Conservation (phyloP, 2,113 vertebrate species). For the Zootoca vivipara region DNA sequence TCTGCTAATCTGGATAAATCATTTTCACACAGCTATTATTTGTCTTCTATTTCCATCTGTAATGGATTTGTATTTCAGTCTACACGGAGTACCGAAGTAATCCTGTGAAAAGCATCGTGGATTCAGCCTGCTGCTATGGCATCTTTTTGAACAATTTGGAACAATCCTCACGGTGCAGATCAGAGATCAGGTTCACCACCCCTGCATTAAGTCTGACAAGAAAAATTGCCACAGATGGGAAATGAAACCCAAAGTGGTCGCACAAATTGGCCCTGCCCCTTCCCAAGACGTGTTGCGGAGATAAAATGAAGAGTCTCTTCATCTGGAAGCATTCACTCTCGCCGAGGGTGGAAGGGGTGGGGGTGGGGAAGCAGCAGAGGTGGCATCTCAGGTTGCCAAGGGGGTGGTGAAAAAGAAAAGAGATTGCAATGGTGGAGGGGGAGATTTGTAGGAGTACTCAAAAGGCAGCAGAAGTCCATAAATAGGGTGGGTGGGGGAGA, state of each 20-base stretch:
- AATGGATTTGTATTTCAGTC: neutral
- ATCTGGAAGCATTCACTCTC: conserved; percentile 6
- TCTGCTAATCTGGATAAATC: neutral
- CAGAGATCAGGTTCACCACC: neutral
- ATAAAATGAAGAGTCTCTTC: neutral
- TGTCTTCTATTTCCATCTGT: neutral
- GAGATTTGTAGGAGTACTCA: neutral
- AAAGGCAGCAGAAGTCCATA: too few relatives aligned
- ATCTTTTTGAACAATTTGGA: neutral
- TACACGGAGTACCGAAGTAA: neutral
- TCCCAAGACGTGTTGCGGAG: neutral
- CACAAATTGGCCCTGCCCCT: neutral
- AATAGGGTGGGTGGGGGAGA: neutral
- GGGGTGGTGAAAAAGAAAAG: neutral
- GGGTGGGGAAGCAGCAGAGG: neutral
- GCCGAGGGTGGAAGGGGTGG: neutral
- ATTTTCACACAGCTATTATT: neutral
- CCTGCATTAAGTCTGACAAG: neutral
- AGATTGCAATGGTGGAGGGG: neutral
- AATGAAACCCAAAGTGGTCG: neutral
- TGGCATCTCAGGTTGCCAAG: neutral
- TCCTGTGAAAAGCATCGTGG: neutral
- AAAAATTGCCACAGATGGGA: conserved; percentile 14
- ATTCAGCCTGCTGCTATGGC: neutral
- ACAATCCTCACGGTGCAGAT: neutral